Base-by-base conservation (phyloP, 2,888 invertebrate species). In the Cordilura impudica region DNA sequence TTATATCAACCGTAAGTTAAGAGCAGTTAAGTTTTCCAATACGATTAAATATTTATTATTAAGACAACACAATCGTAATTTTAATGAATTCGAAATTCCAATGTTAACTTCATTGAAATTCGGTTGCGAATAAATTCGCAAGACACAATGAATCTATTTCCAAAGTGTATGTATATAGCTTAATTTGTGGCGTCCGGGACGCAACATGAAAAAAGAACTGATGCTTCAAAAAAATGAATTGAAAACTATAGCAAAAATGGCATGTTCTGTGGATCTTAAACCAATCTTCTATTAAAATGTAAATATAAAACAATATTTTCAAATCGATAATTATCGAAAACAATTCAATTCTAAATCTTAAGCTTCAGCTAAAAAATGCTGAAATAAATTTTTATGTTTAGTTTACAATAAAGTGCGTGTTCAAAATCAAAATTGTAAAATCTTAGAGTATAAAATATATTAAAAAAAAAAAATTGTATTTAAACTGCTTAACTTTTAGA, bases 271-370 rank as follows among this genome's bases (percentile, higher is more conserved):
- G n/a, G 14, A 39, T 39, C n/a, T 39, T 39, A 39, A 39, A n/a
- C 3, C n/a, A 4, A 4, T 2, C 1, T 8, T 39, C n/a, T n/a
- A 39, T n/a, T 74, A n/a, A 54, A 43, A 70, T 76, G 69, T 54
- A 56, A 76, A 70, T 56, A 56, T 21, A 29, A 69, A 61, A 54
- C 47, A 26, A 75, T 75, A 75, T 67, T 74, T 74, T 53, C 23
- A 16, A 53, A 67, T 56, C n/a, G 75, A 75, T 75, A 29, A 54
- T 63, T 49, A 76, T 76, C 75, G n/a, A 58, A 69, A 49, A 75
- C 61, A 61, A 54, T 63, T 76, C 49, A 76, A 76, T 76, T 76
- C 18, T 21, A 43, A 39, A n/a, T 39, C 16, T 29, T 14, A 29
- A 65, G 58, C 39, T 26, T n/a, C 5, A 16, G 18, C 12, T 18